Conservation (phyloP, 2,888 invertebrate species). For the Drosophila imparisetae region DNA sequence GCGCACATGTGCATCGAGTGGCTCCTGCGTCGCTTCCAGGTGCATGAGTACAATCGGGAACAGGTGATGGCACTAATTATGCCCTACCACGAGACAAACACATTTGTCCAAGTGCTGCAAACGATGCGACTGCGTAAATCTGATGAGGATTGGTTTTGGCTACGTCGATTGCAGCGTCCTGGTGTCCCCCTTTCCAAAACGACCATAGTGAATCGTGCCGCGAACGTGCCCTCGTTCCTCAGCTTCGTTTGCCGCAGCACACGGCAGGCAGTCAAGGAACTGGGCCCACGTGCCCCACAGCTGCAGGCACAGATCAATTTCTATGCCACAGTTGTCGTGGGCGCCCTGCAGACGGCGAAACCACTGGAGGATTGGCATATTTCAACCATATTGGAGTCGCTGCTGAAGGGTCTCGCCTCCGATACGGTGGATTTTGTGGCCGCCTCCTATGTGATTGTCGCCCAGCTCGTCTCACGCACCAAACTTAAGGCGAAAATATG, state of each 20-base stretch:
- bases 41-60: constrained; percentile 94
- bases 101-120: constrained; percentile 93
- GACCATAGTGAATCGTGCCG: constrained; percentile 90
- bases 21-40: constrained; percentile 94
- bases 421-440: constrained; percentile 89
- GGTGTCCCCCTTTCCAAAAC: constrained; percentile 91
- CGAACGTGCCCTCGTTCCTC: constrained; percentile 87
- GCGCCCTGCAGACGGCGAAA: constrained; percentile 87
- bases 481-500: constrained; percentile 87
- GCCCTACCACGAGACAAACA: constrained; percentile 96
- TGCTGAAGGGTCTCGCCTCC: constrained; percentile 90
- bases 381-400: constrained; percentile 88
- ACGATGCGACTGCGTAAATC: constrained; percentile 88
- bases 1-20: constrained; percentile 97
- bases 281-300: constrained; percentile 86
- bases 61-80: constrained; percentile 92
- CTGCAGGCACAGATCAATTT: constrained; percentile 92
- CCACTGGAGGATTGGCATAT: constrained; percentile 88
- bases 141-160: constrained; percentile 89
- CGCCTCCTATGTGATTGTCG: constrained; percentile 90
- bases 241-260: constrained; percentile 88
- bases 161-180: constrained; percentile 89
- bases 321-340: constrained; percentile 91
- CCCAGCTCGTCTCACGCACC: constrained; percentile 88
- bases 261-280: constrained; percentile 86